Evolutionary conservation across 2,113 vertebrate species (phyloP).

Genomic region (Pangasianodon hypophthalmus): DNA sequence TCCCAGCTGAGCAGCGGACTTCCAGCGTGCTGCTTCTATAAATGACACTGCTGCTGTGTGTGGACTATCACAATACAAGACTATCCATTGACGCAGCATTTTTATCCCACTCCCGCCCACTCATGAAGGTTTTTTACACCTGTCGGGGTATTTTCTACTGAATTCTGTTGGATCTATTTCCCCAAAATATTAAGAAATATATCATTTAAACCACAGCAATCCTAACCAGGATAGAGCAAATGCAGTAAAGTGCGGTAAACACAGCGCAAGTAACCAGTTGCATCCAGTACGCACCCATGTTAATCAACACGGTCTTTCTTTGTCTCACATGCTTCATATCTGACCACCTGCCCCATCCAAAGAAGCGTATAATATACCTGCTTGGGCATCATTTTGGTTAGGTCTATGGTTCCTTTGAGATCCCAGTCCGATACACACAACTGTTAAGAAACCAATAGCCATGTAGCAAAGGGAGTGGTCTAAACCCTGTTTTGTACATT

Average conservation of each 20-base stretch:
- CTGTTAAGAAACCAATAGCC: neutral
- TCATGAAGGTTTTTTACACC: neutral
- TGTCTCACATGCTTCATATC: neutral
- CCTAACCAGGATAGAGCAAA: neutral
- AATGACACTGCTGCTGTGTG: neutral
- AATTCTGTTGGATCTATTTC: neutral
- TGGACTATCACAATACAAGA: neutral
- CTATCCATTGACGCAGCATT: neutral
- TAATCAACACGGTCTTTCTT: neutral
- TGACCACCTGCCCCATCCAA: neutral
- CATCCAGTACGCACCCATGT: neutral
- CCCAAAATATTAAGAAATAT: neutral
- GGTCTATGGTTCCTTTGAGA: neutral
- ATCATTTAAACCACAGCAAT: neutral
- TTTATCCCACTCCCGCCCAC: neutral
- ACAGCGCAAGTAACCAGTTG: neutral
- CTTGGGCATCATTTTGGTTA: neutral
- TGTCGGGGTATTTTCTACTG: neutral
- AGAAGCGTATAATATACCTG: neutral
- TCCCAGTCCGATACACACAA: neutral
- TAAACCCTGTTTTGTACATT: neutral
- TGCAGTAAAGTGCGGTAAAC: neutral
- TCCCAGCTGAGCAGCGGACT: neutral
- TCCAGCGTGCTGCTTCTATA: constrained; percentile 6
- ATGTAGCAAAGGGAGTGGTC: neutral